Evolutionary conservation across 1,140 invertebrate genomes (phyloP).

Genomic region (Mamestra configurata): DNA sequence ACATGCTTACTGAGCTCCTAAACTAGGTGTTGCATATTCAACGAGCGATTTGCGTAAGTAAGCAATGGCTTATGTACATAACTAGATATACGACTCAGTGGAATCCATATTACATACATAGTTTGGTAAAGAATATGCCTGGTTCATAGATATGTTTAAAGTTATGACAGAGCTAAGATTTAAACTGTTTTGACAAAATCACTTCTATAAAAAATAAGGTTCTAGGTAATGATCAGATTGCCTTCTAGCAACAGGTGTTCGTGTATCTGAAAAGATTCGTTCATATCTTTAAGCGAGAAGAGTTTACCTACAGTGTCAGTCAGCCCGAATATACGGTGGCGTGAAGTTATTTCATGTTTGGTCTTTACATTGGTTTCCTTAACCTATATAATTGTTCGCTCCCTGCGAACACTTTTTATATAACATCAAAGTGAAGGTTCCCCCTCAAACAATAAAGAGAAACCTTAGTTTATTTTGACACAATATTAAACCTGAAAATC

Average conservation of each 20-base stretch:
- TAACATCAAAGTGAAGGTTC: neutral
- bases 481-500: slow-evolving; percentile 9
- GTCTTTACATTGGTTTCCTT: too few relatives aligned
- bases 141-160: neutral
- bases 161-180: too few relatives aligned
- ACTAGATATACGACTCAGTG: slow-evolving; percentile 63
- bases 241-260: too few relatives aligned
- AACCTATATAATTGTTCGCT: too few relatives aligned
- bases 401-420: neutral
- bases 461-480: neutral
- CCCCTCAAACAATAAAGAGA: neutral
- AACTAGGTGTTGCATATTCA: slow-evolving; percentile 86
- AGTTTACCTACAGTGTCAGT: too few relatives aligned
- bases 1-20: slow-evolving; percentile 82
- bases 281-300: too few relatives aligned
- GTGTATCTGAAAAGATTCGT: too few relatives aligned
- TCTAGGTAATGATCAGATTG: too few relatives aligned
- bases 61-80: slow-evolving; percentile 82
- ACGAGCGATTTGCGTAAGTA: slow-evolving; percentile 84
- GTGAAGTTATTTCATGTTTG: too few relatives aligned
- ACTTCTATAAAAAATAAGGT: too few relatives aligned
- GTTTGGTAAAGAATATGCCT: slow-evolving; percentile 7
- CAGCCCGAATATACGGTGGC: too few relatives aligned
- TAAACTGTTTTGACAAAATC: too few relatives aligned
- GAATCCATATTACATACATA: slow-evolving; percentile 49